phyloP scores from a whole-genome alignment of 2,888 invertebrate genomes.

The Camptogramma bilineatum region DNA sequence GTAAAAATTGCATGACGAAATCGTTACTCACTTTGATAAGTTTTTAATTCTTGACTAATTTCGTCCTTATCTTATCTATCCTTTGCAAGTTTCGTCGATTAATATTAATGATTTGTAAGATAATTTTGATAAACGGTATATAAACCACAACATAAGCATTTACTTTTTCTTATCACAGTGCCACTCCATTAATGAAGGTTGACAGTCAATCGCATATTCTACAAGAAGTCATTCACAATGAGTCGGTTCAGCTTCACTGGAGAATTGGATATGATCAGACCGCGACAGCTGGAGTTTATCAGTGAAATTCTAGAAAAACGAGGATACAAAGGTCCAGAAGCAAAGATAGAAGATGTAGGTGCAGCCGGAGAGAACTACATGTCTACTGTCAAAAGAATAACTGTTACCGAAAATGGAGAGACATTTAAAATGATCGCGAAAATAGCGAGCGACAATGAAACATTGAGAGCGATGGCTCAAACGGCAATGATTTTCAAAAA shows the following conservation, averaged over 20 bases:
- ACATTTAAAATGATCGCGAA: slow-evolving; percentile 60
- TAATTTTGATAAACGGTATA: too few relatives aligned
- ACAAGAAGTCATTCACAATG: slow-evolving; percentile 35
- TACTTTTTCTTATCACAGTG: too few relatives aligned
- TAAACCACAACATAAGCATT: too few relatives aligned
- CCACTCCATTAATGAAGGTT: too few relatives aligned
- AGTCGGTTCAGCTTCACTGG: slow-evolving; percentile 50
- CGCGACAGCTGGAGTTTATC: slow-evolving; percentile 53
- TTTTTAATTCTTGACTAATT: too few relatives aligned
- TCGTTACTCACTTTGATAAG: too few relatives aligned
- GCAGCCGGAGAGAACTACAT: slow-evolving; percentile 50
- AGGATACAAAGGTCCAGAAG: slow-evolving; percentile 50
- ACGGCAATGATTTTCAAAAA: slow-evolving; percentile 49
- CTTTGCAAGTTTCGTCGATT: too few relatives aligned
- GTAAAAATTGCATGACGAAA: too few relatives aligned
- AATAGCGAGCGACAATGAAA: slow-evolving; percentile 52
- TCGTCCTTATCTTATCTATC: too few relatives aligned
- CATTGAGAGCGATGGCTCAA: slow-evolving; percentile 42
- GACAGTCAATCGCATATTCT: too few relatives aligned
- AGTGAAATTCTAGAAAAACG: slow-evolving; percentile 50
- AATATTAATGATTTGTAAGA: too few relatives aligned
- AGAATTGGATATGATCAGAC: slow-evolving; percentile 45
- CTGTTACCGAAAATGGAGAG: slow-evolving; percentile 41
- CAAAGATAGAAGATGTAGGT: slow-evolving; percentile 50
- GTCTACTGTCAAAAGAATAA: slow-evolving; percentile 45